Evolutionary conservation across 2,797 vertebrate genomes (phyloP).

Genomic region (Sebastes baramenuke): DNA sequence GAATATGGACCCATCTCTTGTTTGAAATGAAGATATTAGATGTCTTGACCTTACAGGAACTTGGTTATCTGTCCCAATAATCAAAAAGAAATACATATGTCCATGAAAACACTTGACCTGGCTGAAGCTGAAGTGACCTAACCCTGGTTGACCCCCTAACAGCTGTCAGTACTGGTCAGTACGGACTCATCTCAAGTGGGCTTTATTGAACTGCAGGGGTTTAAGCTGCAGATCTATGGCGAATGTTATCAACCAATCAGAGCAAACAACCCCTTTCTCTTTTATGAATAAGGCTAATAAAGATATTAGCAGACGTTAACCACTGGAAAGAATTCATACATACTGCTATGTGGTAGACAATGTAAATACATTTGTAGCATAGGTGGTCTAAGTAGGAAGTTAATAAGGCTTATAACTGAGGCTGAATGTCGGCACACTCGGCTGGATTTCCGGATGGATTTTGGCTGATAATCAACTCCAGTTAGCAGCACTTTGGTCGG

Average conservation of each 20-base stretch:
- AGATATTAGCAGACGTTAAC: not conserved
- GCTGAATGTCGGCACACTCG: not conserved
- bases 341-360: not conserved
- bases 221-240: not conserved
- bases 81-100: not conserved
- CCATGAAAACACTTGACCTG: slow-evolving; percentile 8
- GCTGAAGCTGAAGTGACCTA: not conserved
- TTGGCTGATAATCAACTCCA: not conserved
- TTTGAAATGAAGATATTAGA: slow-evolving; percentile 7
- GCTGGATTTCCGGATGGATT: not conserved
- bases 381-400: not conserved
- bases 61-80: not conserved
- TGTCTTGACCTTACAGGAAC: not conserved
- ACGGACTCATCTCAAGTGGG: not conserved
- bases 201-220: slow-evolving; percentile 6
- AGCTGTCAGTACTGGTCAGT: slow-evolving; percentile 17
- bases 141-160: not conserved
- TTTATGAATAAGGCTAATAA: not conserved
- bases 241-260: not conserved
- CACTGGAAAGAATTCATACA: not conserved
- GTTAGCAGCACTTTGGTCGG: not conserved
- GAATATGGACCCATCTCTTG: not conserved
- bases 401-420: not conserved
- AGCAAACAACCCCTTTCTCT: not conserved
- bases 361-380: not conserved